Evolutionary conservation across 1,140 invertebrate species (phyloP), one percentile per base, ranked within the genome.

Genomic region (Campodea augens): DNA sequence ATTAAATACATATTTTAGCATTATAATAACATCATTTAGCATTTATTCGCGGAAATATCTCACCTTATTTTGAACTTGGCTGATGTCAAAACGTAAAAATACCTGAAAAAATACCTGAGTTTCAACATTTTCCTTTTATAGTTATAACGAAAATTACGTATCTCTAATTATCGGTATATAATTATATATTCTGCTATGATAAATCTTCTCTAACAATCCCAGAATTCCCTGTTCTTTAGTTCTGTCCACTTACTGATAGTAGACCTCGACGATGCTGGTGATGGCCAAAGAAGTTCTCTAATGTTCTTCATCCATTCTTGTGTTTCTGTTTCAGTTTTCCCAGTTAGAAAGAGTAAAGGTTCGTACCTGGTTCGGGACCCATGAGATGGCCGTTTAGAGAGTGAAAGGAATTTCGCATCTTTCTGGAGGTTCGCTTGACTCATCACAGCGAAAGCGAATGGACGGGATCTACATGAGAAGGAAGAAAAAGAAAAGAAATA

Each of bases 381-480:
- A 20, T 15, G 56, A 52, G 49, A n/a, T n/a, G n/a, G n/a, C n/a
- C n/a, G n/a, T n/a, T n/a, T n/a, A n/a, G n/a, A n/a, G n/a, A n/a
- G n/a, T n/a, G n/a, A n/a, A n/a, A n/a, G n/a, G n/a, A n/a, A n/a
- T n/a, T n/a, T n/a, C n/a, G n/a, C n/a, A n/a, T n/a, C n/a, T n/a
- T n/a, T n/a, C n/a, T n/a, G n/a, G n/a, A n/a, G n/a, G n/a, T n/a
- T n/a, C n/a, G n/a, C n/a, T n/a, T n/a, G n/a, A n/a, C n/a, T n/a
- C n/a, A 70, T 70, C 38, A 72, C 61, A 13, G 68, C 68, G 49
- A 72, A 72, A 1, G 69, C 65, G 52, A 64, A 71, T 27, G 60
- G 60, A 49, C 68, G 68, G 0, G 69, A 59, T 43, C 60, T 56
- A 43, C 2, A 47, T 10, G 27, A 32, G 15, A 10, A 32, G 15